phyloP scores from a whole-genome alignment of 2,888 invertebrate genomes.

The Autographa pulchrina region DNA sequence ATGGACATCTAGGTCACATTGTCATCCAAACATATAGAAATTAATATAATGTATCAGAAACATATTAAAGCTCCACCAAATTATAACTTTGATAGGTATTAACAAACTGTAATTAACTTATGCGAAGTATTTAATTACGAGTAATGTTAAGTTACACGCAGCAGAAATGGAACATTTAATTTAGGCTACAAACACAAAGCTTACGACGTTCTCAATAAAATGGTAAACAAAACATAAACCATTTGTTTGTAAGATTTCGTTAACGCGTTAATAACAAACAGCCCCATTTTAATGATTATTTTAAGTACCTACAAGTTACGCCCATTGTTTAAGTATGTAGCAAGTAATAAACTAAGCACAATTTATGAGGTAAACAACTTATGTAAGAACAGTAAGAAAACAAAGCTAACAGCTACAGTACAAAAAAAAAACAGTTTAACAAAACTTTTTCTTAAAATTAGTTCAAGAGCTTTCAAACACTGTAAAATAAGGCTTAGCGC shows the following conservation, averaged over 20 bases:
- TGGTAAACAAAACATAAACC: neutral
- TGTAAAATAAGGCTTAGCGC: too few species aligned
- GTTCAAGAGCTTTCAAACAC: too few species aligned
- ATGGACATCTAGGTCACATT: slow-evolving; percentile 36
- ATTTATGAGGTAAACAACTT: neutral
- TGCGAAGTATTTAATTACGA: too few species aligned
- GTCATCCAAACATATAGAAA: slow-evolving; percentile 16
- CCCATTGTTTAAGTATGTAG: neutral
- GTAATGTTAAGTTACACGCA: too few species aligned
- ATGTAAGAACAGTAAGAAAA: neutral
- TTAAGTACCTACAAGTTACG: slow-evolving; percentile 1
- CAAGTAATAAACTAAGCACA: slow-evolving; percentile 4
- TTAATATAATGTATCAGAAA: slow-evolving; percentile 19
- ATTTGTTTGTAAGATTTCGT: neutral
- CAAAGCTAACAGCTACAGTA: neutral
- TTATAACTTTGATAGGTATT: too few species aligned
- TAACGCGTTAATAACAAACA: neutral
- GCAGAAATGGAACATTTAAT: too few species aligned
- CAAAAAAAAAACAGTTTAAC: neutral
- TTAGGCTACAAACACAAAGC: too few species aligned
- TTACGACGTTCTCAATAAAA: neutral
- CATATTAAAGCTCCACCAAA: too few species aligned
- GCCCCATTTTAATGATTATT: neutral
- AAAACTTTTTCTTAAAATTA: too few species aligned
- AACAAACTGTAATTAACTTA: too few species aligned